Evolutionary conservation across 2,888 invertebrate genomes (phyloP).

Genomic region (Uloborus plumipes): DNA sequence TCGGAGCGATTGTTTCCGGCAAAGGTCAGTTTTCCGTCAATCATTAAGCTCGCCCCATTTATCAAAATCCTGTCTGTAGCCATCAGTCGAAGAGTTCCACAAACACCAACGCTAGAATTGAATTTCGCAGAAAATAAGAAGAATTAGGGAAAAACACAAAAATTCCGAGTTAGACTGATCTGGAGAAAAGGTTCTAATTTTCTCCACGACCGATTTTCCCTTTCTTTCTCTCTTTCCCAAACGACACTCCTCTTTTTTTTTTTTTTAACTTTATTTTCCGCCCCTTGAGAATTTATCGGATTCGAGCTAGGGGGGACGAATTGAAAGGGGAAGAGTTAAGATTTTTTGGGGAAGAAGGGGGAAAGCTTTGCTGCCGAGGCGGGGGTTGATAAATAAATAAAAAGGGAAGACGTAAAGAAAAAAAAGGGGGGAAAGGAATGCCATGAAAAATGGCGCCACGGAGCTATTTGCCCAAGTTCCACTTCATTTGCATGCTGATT

Average conservation of each 20-base stretch:
- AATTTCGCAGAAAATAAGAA: conserved; percentile 29
- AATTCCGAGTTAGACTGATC: conserved; percentile 15
- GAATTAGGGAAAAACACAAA: conserved; percentile 16
- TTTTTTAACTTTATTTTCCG: not conserved
- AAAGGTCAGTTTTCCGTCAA: conserved; percentile 55
- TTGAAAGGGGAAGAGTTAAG: conserved; percentile 29
- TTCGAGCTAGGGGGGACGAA: conserved; percentile 24
- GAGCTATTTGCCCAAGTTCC: conserved; percentile 63
- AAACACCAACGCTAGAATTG: too few relatives aligned
- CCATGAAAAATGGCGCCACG: conserved; percentile 64
- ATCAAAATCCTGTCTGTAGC: conserved; percentile 46
- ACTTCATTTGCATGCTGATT: conserved; percentile 66
- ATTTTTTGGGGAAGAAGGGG: conserved; percentile 30
- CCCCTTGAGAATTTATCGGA: conserved; percentile 59
- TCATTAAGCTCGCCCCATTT: conserved; percentile 58
- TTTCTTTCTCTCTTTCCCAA: conserved; percentile 7
- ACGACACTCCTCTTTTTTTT: too few relatives aligned
- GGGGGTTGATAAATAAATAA: conserved; percentile 51
- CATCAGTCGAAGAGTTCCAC: not conserved
- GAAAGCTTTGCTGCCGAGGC: not conserved
- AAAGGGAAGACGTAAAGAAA: conserved; percentile 22
- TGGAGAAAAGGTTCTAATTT: conserved; percentile 57
- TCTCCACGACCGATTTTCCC: conserved; percentile 48
- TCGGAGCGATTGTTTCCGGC: conserved; percentile 48
- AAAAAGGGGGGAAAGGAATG: conserved; percentile 31